A percentile compares a stretch with the other conserved stretches of the same genome.
Evolutionary conservation across 2,888 invertebrate species (phyloP).

Genomic region (Rhorus exstirpatorius): DNA sequence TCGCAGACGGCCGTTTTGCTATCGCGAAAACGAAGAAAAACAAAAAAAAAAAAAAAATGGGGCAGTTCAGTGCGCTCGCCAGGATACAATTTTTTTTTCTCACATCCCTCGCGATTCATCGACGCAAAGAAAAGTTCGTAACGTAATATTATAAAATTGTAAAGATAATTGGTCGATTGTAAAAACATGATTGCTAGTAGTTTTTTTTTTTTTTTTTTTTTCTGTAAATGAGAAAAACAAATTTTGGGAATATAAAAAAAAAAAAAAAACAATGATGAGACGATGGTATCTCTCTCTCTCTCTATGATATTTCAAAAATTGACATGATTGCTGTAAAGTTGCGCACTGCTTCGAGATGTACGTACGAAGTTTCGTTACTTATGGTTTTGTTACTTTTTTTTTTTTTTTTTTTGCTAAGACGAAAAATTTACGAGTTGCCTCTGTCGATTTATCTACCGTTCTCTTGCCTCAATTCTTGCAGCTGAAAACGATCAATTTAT

Average conservation of each 20-base stretch:
- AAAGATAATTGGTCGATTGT: conserved; percentile 65
- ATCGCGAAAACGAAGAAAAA: no score
- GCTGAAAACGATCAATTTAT: conserved; percentile 74
- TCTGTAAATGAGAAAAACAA: conserved; percentile 12
- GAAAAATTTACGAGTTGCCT: conserved; percentile 30
- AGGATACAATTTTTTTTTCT: conserved; percentile 28
- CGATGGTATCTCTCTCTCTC: not conserved
- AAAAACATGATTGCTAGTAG: conserved; percentile 32
- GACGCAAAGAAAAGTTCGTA: conserved; percentile 36
- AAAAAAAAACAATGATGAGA: conserved; percentile 24
- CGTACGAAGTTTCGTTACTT: conserved; percentile 29
- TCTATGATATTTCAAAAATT: conserved; percentile 16
- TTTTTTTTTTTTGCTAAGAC: conserved; percentile 16
- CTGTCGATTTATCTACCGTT: conserved; percentile 74
- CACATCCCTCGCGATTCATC: conserved; percentile 24
- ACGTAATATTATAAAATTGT: conserved; percentile 64
- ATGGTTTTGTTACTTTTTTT: conserved; percentile 1
- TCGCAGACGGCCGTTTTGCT: conserved; percentile 2
- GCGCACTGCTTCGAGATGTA: conserved; percentile 53
- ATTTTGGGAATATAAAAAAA: conserved; percentile 12
- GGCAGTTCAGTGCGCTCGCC: conserved; percentile 44
- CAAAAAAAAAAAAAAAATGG: conserved; percentile 45
- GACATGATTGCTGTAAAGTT: conserved; percentile 30
- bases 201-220: conserved; percentile 1
- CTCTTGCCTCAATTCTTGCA: conserved; percentile 81